Evolutionary conservation across 2,113 vertebrate genomes (phyloP).

Genomic region (Crotalus viridis): DNA sequence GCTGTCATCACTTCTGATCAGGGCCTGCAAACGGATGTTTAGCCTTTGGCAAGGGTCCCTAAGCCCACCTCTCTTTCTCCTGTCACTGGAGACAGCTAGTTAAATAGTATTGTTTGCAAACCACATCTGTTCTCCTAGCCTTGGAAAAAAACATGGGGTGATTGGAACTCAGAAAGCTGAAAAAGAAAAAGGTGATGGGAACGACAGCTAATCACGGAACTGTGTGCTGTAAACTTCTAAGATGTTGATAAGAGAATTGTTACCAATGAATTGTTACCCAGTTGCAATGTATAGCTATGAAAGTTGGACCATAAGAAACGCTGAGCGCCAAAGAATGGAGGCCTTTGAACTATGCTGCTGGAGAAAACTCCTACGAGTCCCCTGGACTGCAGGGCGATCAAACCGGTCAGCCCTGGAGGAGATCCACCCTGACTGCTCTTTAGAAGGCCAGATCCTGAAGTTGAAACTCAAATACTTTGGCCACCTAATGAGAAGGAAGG

Average conservation of each 20-base stretch:
- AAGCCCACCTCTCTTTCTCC: neutral
- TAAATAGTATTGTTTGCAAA: conserved; percentile 17
- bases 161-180: neutral
- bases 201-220: neutral
- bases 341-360: no score
- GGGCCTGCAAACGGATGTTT: conserved; percentile 24
- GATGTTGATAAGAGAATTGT: neutral
- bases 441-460: no score
- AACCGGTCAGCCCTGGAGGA: no score
- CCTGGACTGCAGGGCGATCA: no score
- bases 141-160: neutral
- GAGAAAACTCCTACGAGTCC: no score
- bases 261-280: neutral
- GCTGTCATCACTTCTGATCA: conserved; percentile 3
- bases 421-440: no score
- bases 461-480: no score
- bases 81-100: neutral
- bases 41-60: conserved; percentile 4
- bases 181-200: neutral
- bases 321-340: no score
- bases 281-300: no score
- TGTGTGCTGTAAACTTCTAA: neutral
- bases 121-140: neutral
- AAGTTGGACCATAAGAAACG: no score
- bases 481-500: no score